These are phyloP conservation scores for Ictalurus punctatus DNA, from an alignment of 2,113 vertebrate species.

Conservation along the genomic window DNA sequence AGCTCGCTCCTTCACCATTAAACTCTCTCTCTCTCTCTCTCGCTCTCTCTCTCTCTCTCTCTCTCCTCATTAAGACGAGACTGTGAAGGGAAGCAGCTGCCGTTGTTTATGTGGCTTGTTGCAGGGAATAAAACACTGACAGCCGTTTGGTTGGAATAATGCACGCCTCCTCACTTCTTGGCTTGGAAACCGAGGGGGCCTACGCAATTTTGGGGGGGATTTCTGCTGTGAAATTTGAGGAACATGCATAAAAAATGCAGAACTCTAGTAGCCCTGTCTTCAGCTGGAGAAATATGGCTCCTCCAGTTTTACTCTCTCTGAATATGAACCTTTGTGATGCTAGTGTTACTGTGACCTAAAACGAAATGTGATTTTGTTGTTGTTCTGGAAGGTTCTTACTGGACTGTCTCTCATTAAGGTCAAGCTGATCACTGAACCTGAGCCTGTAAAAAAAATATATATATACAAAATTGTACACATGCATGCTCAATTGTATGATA, in stretches of 20 bases:
- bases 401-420: neutral
- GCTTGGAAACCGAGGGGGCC: neutral
- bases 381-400: neutral
- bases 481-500: slow-evolving; percentile 21
- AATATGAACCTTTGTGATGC: neutral
- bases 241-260: slow-evolving; percentile 7
- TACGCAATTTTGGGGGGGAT: neutral
- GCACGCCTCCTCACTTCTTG: slow-evolving; percentile 36
- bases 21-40: neutral
- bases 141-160: slow-evolving; percentile 42
- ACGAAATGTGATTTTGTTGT: neutral
- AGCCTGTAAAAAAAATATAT: neutral
- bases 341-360: neutral
- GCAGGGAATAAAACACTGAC: slow-evolving; percentile 47
- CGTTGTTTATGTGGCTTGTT: slow-evolving; percentile 65
- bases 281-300: neutral
- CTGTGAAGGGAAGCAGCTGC: slow-evolving; percentile 65
- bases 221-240: slow-evolving; percentile 17
- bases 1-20: slow-evolving; percentile 40
- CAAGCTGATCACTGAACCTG: neutral
- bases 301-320: neutral
- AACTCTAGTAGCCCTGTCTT: neutral
- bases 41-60: slow-evolving; percentile 52
- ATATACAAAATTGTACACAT: slow-evolving; percentile 17
- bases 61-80: slow-evolving; percentile 60